Evolutionary conservation across 2,113 vertebrate species (phyloP).

Genomic region (Limnothrissa miodon): DNA sequence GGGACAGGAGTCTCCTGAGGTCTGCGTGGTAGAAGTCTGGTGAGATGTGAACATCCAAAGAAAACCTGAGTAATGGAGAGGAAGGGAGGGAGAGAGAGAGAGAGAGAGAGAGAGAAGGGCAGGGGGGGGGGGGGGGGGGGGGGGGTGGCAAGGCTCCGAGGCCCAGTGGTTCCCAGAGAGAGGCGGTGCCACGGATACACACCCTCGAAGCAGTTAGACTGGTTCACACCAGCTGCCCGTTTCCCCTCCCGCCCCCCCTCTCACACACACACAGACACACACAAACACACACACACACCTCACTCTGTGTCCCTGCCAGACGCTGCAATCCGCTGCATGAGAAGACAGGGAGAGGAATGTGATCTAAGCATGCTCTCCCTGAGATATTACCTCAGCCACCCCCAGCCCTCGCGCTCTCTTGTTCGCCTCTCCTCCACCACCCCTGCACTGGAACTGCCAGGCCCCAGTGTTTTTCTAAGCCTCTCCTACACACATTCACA

Average conservation of each 20-base stretch:
- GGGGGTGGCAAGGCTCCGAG: conserved; percentile 20
- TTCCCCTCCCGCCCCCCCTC: conserved; percentile 46
- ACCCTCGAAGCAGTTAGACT: conserved; percentile 55
- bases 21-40: background rate
- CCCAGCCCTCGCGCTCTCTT: conserved; percentile 47
- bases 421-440: conserved; percentile 54
- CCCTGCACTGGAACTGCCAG: conserved; percentile 64
- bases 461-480: conserved; percentile 74
- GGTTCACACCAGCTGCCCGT: conserved; percentile 50
- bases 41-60: background rate
- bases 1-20: background rate
- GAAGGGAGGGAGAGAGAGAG: background rate
- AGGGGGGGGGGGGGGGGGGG: background rate
- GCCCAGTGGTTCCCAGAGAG: conserved; percentile 37
- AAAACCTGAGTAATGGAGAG: background rate
- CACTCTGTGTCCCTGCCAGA: conserved; percentile 56
- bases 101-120: background rate
- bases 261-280: conserved; percentile 19
- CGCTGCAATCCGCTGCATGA: conserved; percentile 68
- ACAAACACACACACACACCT: conserved; percentile 42
- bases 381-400: conserved; percentile 63
- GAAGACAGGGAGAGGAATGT: conserved; percentile 74
- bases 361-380: conserved; percentile 69
- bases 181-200: conserved; percentile 48
- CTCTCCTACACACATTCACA: conserved; percentile 82